A percentile compares a stretch with the other conserved stretches of the same genome.
Evolutionary conservation across 2,797 vertebrate species (phyloP).

Genomic region (Diplodus sargus): DNA sequence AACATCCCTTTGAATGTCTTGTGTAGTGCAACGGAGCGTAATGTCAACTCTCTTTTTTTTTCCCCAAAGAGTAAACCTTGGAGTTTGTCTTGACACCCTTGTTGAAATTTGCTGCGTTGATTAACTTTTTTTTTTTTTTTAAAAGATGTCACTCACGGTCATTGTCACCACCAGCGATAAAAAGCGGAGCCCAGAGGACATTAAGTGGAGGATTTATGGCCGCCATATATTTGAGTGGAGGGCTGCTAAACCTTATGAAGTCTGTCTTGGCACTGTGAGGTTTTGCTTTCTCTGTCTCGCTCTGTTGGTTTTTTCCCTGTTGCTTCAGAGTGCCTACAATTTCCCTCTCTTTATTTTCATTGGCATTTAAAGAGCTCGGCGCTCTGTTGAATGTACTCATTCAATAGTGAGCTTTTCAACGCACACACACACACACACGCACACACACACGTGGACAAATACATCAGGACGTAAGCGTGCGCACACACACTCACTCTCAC

Average conservation of each 20-base stretch:
- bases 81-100: conserved; percentile 54
- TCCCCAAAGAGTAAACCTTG: conserved; percentile 55
- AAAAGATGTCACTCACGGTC: conserved; percentile 77
- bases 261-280: conserved; percentile 78
- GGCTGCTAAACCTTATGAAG: conserved; percentile 83
- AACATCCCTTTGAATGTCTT: conserved; percentile 58
- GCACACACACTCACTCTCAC: conserved; percentile 53
- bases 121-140: conserved; percentile 61
- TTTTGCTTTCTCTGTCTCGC: conserved; percentile 82
- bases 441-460: conserved; percentile 53
- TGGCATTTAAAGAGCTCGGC: conserved; percentile 80
- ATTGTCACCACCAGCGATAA: conserved; percentile 77
- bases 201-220: conserved; percentile 85
- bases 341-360: conserved; percentile 84
- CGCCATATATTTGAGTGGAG: conserved; percentile 83
- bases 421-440: conserved; percentile 50
- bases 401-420: conserved; percentile 78
- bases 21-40: conserved; percentile 52
- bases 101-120: conserved; percentile 72
- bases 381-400: conserved; percentile 77
- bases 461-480: conserved; percentile 36
- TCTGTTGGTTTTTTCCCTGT: conserved; percentile 79
- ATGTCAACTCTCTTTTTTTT: conserved; percentile 66
- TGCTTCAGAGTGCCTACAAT: conserved; percentile 80
- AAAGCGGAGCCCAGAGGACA: conserved; percentile 80